Percentiles rank a stretch among this genome's conserved stretches.
These are phyloP conservation scores for Camponotus vicinus DNA, from an alignment of 1,140 invertebrate species.

Conservation along the genomic window DNA sequence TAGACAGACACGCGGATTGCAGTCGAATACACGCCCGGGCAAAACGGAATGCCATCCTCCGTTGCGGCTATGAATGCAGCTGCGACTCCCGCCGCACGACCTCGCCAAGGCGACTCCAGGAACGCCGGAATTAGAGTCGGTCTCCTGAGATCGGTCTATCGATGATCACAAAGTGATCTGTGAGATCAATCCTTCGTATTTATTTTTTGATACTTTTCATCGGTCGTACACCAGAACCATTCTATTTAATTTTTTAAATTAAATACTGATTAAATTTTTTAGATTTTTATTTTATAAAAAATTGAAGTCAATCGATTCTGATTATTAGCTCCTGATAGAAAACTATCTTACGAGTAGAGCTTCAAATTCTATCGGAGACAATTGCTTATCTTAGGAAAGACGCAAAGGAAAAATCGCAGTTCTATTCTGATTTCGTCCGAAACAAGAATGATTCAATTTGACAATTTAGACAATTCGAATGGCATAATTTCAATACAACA, in stretches of 20 bases:
- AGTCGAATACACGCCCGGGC: constrained; percentile 47
- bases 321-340: neutral
- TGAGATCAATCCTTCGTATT: no score
- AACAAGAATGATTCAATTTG: constrained; percentile 19
- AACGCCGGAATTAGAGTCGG: neutral
- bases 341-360: neutral
- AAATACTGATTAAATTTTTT: no score
- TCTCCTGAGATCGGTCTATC: neutral
- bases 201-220: no score
- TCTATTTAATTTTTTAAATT: no score
- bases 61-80: constrained; percentile 18
- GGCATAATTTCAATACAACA: constrained; percentile 29
- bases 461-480: constrained; percentile 46
- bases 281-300: neutral
- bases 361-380: constrained; percentile 2
- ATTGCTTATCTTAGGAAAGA: neutral
- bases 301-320: neutral
- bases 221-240: no score
- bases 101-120: constrained; percentile 9
- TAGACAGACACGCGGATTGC: constrained; percentile 50
- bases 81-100: constrained; percentile 9
- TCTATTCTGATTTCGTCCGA: constrained; percentile 12
- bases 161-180: no score
- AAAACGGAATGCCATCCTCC: constrained; percentile 43
- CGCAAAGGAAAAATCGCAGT: neutral